phyloP scores from a whole-genome alignment of 2,797 vertebrate species.

The Microchirus variegatus region DNA sequence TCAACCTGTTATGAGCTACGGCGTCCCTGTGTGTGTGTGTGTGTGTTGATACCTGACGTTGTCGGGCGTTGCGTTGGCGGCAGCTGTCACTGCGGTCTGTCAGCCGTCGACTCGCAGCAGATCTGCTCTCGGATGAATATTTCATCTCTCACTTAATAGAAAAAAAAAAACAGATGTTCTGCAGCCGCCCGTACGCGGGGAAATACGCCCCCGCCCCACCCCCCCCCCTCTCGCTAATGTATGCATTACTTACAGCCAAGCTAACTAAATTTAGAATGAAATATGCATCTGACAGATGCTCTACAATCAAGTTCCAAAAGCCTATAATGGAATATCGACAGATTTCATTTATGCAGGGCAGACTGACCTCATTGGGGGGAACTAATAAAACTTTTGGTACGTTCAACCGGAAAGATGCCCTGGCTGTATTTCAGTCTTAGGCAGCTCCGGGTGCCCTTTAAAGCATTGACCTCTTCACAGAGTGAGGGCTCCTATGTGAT shows the following conservation, averaged over 20 bases:
- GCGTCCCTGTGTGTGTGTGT: neutral
- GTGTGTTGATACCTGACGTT: constrained; percentile 63
- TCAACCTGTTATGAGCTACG: constrained; percentile 40
- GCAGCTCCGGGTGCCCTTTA: constrained; percentile 76
- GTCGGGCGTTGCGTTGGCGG: constrained; percentile 61
- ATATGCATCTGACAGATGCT: constrained; percentile 76
- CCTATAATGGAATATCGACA: constrained; percentile 78
- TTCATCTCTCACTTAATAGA: constrained; percentile 75
- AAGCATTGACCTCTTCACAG: constrained; percentile 74
- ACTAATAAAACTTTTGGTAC: constrained; percentile 79
- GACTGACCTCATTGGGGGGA: constrained; percentile 71
- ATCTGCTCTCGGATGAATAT: constrained; percentile 72
- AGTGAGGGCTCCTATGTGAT: constrained; percentile 76
- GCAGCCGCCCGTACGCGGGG: constrained; percentile 64
- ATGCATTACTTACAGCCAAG: constrained; percentile 70
- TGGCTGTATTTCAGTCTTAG: constrained; percentile 71
- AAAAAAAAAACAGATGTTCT: constrained; percentile 79
- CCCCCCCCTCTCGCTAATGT: no score
- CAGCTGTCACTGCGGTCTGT: constrained; percentile 71
- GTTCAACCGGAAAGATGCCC: constrained; percentile 73
- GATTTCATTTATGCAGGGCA: constrained; percentile 73
- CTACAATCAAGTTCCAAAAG: constrained; percentile 71
- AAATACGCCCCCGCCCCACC: constrained; percentile 63
- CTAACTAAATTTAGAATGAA: constrained; percentile 78
- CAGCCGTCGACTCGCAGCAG: constrained; percentile 65